Evolutionary conservation across 1,140 invertebrate genomes (phyloP).

Genomic region (Rhyacophila brunnea): DNA sequence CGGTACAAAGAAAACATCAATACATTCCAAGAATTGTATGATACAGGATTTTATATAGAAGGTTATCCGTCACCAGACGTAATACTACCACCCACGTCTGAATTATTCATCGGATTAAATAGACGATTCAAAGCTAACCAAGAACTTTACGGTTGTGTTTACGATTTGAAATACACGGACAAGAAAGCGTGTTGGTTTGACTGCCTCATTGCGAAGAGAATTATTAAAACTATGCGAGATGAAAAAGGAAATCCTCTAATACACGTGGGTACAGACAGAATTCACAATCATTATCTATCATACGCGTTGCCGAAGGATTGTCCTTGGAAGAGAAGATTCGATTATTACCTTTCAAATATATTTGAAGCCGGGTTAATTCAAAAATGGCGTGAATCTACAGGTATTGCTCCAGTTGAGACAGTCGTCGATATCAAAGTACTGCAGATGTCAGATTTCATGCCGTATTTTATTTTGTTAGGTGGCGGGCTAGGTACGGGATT

Average conservation of each 20-base stretch:
- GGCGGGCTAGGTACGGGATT: background rate
- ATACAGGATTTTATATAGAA: conserved; percentile 45
- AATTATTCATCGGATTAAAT: conserved; percentile 43
- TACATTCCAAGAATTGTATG: conserved; percentile 47
- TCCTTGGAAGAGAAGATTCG: conserved; percentile 39
- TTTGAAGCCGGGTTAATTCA: conserved; percentile 42
- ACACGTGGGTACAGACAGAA: conserved; percentile 45
- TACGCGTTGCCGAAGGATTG: conserved; percentile 43
- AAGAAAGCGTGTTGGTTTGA: conserved; percentile 46
- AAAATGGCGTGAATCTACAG: conserved; percentile 38
- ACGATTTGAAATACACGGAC: conserved; percentile 41
- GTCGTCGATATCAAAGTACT: conserved; percentile 9
- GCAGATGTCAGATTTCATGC: conserved; percentile 19
- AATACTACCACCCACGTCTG: conserved; percentile 43
- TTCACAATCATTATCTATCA: conserved; percentile 47
- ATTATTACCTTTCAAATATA: conserved; percentile 38
- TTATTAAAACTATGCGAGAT: conserved; percentile 43
- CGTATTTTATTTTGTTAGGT: conserved; percentile 28
- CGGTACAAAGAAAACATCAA: conserved; percentile 47
- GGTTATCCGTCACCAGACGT: conserved; percentile 48
- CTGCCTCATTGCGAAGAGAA: conserved; percentile 45
- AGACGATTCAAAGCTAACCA: conserved; percentile 39
- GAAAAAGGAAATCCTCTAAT: conserved; percentile 46
- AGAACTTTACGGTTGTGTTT: conserved; percentile 43
- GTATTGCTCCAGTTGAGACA: background rate